Percentiles rank a stretch among this genome's conserved stretches.
Evolutionary conservation across 2,113 vertebrate species (phyloP).

Genomic region (Strix aluco): DNA sequence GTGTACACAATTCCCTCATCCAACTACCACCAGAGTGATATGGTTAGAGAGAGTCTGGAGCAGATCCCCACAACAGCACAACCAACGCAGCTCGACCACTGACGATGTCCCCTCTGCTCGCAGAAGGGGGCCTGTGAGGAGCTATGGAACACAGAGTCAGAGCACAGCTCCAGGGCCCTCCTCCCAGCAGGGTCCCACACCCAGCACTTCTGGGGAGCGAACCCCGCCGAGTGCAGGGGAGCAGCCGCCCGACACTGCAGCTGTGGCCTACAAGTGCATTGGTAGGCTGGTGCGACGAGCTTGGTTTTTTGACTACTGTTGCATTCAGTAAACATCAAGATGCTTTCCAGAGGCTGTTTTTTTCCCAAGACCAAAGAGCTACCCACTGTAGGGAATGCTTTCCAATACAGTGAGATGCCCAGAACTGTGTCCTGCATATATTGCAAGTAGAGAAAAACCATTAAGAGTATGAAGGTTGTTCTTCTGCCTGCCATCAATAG

Average conservation of each 20-base stretch:
- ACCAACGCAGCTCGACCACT: rapidly evolving
- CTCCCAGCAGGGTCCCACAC: rapidly evolving
- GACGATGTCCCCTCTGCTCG: rapidly evolving
- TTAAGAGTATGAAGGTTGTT: background rate
- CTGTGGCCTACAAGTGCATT: rapidly evolving
- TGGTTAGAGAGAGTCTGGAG: rapidly evolving
- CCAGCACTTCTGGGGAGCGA: rapidly evolving
- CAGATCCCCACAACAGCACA: rapidly evolving
- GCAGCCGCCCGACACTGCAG: rapidly evolving
- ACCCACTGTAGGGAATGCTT: background rate
- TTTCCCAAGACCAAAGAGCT: background rate
- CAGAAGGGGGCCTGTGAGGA: rapidly evolving
- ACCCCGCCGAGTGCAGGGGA: rapidly evolving
- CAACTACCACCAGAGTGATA: rapidly evolving
- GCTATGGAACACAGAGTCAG: rapidly evolving
- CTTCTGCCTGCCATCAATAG: background rate
- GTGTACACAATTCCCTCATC: rapidly evolving
- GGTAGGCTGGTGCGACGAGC: rapidly evolving
- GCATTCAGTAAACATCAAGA: background rate
- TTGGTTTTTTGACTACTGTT: background rate
- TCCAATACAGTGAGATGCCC: background rate
- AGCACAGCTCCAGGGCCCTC: background rate
- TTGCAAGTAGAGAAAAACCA: background rate
- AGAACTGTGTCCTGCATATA: background rate
- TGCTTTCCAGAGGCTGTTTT: background rate